A percentile compares a stretch with the other conserved stretches of the same genome.
Conservation (phyloP, 2,113 vertebrate species). For the Dromiciops gliroides region DNA sequence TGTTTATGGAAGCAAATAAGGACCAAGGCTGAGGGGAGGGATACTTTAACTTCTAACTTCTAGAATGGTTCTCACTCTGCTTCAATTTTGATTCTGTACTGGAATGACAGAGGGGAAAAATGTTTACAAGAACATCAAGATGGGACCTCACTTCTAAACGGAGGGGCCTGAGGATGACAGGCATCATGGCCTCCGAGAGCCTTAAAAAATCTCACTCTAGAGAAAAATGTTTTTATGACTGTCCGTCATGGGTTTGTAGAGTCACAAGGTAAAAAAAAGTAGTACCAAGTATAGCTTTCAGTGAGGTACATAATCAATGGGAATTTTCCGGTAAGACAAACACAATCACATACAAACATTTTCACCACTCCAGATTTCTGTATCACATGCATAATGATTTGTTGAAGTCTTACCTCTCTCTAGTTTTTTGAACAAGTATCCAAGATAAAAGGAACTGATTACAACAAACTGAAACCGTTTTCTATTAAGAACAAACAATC, state of each 20-base stretch:
- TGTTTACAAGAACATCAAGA: background rate
- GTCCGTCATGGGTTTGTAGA: slow-evolving; percentile 14
- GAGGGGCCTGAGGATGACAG: slow-evolving; percentile 15
- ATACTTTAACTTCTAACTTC: slow-evolving; percentile 37
- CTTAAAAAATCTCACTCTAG: slow-evolving; percentile 17
- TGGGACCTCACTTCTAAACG: slow-evolving; percentile 23
- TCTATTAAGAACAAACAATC: slow-evolving; percentile 39
- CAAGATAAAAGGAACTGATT: slow-evolving; percentile 4
- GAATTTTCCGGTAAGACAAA: background rate
- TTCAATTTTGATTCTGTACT: slow-evolving; percentile 31
- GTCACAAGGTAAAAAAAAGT: slow-evolving; percentile 5
- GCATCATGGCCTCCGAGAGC: background rate
- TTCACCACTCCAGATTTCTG: slow-evolving; percentile 4
- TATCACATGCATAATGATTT: slow-evolving; percentile 28
- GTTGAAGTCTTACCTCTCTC: slow-evolving; percentile 1
- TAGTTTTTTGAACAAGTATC: slow-evolving; percentile 17
- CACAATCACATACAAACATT: background rate
- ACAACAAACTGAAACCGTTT: slow-evolving; percentile 41
- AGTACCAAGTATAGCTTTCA: slow-evolving; percentile 32
- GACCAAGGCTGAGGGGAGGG: slow-evolving; percentile 2
- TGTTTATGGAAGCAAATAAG: slow-evolving; percentile 26
- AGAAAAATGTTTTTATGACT: slow-evolving; percentile 21
- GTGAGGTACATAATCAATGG: slow-evolving; percentile 22
- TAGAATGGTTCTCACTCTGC: background rate
- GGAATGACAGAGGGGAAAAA: slow-evolving; percentile 35